These are phyloP conservation scores for Nomada fucata DNA, from an alignment of 2,888 invertebrate genomes.

Conservation along the genomic window DNA sequence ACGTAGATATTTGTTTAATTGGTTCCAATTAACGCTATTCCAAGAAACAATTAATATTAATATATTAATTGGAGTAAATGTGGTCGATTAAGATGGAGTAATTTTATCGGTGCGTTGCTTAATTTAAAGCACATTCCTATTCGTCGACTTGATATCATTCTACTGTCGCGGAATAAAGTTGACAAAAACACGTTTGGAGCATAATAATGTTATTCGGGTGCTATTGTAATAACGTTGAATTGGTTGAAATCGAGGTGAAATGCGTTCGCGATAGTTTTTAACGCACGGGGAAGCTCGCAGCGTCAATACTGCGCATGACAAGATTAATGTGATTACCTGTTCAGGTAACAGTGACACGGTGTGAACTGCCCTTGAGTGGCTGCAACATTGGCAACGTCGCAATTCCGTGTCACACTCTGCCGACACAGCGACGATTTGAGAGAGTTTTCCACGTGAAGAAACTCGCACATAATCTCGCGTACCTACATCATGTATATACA, in stretches of 20 bases:
- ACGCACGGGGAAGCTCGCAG: not conserved
- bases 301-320: slow-evolving; percentile 56
- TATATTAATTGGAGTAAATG: not conserved
- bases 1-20: not conserved
- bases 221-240: not conserved
- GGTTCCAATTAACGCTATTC: not conserved
- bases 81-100: too few relatives aligned
- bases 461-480: slow-evolving; percentile 60
- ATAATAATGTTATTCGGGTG: too few relatives aligned
- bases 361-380: slow-evolving; percentile 70
- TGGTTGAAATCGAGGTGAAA: not conserved
- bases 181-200: not conserved
- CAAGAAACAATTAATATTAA: not conserved
- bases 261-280: not conserved
- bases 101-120: too few relatives aligned
- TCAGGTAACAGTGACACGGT: slow-evolving; percentile 71
- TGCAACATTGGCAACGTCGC: slow-evolving; percentile 64
- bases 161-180: too few relatives aligned
- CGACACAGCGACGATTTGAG: slow-evolving; percentile 64
- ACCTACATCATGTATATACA: slow-evolving; percentile 18
- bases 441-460: slow-evolving; percentile 63
- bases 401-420: slow-evolving; percentile 69
- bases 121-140: not conserved
- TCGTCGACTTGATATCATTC: not conserved
- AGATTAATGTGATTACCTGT: slow-evolving; percentile 68